These are phyloP conservation scores for Pongo pygmaeus DNA, from an alignment of 2,113 vertebrate species.

Conservation along the genomic window DNA sequence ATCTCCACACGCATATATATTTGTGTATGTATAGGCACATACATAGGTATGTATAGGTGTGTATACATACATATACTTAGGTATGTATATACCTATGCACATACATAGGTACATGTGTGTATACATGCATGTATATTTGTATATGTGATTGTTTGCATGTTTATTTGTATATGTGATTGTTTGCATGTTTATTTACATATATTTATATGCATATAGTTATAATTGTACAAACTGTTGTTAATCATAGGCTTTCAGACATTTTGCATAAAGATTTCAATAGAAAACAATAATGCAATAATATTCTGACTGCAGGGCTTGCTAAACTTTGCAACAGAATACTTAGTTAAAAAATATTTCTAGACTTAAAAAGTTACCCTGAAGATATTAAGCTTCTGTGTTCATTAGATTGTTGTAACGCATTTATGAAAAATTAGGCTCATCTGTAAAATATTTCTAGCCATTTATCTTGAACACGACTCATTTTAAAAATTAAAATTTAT, in stretches of 20 bases:
- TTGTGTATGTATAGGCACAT: no score
- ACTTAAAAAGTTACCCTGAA: background rate
- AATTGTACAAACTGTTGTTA: background rate
- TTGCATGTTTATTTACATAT: background rate
- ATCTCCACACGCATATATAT: no score
- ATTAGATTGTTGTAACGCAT: background rate
- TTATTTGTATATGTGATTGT: no score
- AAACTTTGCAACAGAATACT: background rate
- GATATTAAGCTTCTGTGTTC: background rate
- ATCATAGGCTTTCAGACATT: background rate
- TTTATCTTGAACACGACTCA: background rate
- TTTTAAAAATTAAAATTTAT: background rate
- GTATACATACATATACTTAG: background rate
- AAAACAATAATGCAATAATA: background rate
- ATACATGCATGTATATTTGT: no score
- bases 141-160: no score
- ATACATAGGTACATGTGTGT: no score
- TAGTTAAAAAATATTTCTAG: background rate
- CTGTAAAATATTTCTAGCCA: background rate
- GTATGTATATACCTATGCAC: background rate
- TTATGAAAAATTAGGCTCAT: background rate
- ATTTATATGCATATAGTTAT: background rate
- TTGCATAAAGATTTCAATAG: background rate
- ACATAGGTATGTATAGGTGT: no score
- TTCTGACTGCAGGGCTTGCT: background rate